Evolutionary conservation across 2,113 vertebrate species (phyloP).

Genomic region (Brachypteracias leptosomus): DNA sequence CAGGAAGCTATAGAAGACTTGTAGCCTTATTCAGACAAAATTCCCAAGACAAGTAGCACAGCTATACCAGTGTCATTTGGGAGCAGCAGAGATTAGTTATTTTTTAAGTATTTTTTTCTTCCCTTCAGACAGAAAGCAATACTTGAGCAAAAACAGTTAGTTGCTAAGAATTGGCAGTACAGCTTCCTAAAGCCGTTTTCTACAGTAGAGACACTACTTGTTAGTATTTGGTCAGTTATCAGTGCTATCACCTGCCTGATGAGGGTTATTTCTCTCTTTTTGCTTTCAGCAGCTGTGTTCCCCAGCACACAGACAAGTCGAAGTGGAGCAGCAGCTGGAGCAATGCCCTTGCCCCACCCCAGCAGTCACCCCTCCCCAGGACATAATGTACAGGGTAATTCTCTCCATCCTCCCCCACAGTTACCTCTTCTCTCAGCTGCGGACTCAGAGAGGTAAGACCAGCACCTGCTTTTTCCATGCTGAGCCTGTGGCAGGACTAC

Average conservation of each 20-base stretch:
- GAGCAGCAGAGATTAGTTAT: not conserved
- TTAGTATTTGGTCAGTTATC: not conserved
- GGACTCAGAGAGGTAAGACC: constrained; percentile 78
- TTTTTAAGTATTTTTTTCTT: not conserved
- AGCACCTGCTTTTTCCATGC: not conserved
- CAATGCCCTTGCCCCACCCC: constrained; percentile 69
- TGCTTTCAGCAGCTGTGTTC: constrained; percentile 73
- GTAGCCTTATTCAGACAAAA: not conserved
- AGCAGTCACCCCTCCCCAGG: constrained; percentile 75
- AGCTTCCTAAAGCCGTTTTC: not conserved
- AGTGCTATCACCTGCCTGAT: not conserved
- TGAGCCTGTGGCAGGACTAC: not conserved
- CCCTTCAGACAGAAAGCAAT: not conserved
- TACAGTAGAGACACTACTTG: too few species aligned
- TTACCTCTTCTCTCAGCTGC: constrained; percentile 68
- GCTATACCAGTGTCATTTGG: not conserved
- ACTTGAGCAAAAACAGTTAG: not conserved
- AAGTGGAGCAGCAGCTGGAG: constrained; percentile 63
- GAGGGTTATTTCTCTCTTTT: constrained; percentile 2
- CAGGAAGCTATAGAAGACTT: not conserved
- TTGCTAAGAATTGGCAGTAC: not conserved
- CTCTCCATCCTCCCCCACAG: constrained; percentile 71
- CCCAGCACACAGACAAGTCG: constrained; percentile 66
- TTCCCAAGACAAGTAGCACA: not conserved
- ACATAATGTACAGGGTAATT: constrained; percentile 70